Evolutionary conservation across 2,113 vertebrate species (phyloP).

Genomic region (human (Homo sapiens)): GRCh38 chr1:88016001-88016500

Average conservation of each 20-base stretch:
- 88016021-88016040: not conserved
- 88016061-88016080: not conserved
- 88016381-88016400: conserved; percentile 73
- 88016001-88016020: not conserved
- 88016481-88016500: conserved; percentile 73
- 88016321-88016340: conserved; percentile 72
- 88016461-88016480: conserved; percentile 69
- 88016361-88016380: conserved; percentile 76
- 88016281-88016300: conserved; percentile 75
- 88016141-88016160: not conserved
- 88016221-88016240: conserved; percentile 38
- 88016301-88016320: conserved; percentile 73
- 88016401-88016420: conserved; percentile 75
- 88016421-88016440: conserved; percentile 74
- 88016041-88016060: not conserved
- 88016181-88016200: not conserved
- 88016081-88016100: not conserved
- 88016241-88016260: conserved; percentile 38
- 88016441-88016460: conserved; percentile 80
- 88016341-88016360: conserved; percentile 70
- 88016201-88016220: conserved; percentile 21
- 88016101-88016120: not conserved
- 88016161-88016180: not conserved
- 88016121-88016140: not conserved
- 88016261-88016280: conserved; percentile 72